phyloP scores from a whole-genome alignment of 2,888 invertebrate genomes.

The Rhodophaea formosa region DNA sequence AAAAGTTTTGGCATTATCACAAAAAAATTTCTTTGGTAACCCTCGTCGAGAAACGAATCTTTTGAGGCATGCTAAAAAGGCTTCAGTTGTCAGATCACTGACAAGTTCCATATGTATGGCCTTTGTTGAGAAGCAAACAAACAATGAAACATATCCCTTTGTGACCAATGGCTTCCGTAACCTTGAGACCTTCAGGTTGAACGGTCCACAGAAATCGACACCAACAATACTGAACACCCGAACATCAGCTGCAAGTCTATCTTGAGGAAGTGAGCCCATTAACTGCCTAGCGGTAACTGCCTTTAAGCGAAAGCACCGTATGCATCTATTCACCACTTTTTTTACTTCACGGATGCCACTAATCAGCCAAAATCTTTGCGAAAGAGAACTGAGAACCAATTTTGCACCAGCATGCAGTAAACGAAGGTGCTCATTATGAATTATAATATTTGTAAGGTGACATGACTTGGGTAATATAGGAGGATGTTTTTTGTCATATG shows the following conservation, averaged over 20 bases:
- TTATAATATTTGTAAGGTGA: too few species aligned
- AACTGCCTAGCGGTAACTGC: conserved; percentile 14
- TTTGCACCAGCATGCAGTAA: conserved; percentile 16
- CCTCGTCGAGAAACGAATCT: conserved; percentile 24
- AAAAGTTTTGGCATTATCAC: conserved; percentile 25
- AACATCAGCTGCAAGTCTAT: too few species aligned
- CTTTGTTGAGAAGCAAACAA: conserved; percentile 22
- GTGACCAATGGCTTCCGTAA: too few species aligned
- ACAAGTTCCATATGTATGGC: conserved; percentile 23
- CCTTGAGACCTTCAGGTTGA: too few species aligned
- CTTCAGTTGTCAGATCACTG: conserved; percentile 23
- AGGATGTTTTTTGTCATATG: too few species aligned
- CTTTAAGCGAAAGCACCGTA: conserved; percentile 18
- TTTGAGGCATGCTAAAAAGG: conserved; percentile 23
- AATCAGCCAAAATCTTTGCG: conserved; percentile 19
- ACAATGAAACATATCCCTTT: too few species aligned
- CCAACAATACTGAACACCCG: too few species aligned
- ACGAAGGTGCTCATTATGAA: background rate
- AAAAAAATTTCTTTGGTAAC: conserved; percentile 21
- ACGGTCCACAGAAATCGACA: too few species aligned
- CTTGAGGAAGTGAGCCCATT: conserved; percentile 16
- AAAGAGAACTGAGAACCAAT: background rate
- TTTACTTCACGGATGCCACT: conserved; percentile 15
- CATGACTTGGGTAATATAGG: too few species aligned
- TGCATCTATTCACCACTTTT: conserved; percentile 11